These are phyloP conservation scores for Carterocephalus palaemon DNA, from an alignment of 2,888 invertebrate genomes.

Conservation along the genomic window DNA sequence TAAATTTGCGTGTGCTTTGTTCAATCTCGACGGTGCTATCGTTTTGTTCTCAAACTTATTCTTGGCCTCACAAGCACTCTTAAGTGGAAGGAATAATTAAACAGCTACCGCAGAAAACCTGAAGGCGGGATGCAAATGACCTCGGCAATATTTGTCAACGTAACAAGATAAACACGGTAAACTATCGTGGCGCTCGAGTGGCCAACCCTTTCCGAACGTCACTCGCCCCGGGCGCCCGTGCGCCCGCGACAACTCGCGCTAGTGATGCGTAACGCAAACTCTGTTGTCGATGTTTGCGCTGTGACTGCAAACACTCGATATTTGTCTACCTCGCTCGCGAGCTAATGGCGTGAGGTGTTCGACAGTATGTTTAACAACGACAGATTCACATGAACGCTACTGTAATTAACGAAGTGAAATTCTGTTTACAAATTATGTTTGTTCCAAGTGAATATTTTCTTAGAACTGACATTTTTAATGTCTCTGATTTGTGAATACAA, in stretches of 20 bases:
- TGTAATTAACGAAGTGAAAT: conserved; percentile 53
- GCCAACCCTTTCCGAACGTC: conserved; percentile 69
- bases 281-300: conserved; percentile 71
- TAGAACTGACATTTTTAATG: conserved; percentile 1
- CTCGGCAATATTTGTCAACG: conserved; percentile 59
- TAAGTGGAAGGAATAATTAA: conserved; percentile 31
- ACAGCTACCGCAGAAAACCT: conserved; percentile 32
- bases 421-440: conserved; percentile 26
- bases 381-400: conserved; percentile 66
- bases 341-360: conserved; percentile 68
- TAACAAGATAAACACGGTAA: conserved; percentile 64
- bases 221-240: conserved; percentile 52
- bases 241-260: conserved; percentile 66
- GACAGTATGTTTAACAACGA: conserved; percentile 51
- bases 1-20: too few relatives aligned
- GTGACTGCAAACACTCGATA: conserved; percentile 69
- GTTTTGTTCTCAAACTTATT: conserved; percentile 13
- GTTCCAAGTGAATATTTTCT: neutral
- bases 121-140: conserved; percentile 42
- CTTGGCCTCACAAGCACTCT: conserved; percentile 8
- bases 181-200: conserved; percentile 70
- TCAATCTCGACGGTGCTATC: too few relatives aligned
- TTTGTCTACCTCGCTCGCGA: conserved; percentile 67
- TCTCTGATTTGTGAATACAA: too few relatives aligned
- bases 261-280: conserved; percentile 79